Evolutionary conservation across 2,888 invertebrate species (phyloP).

Genomic region (Empis stercorea): DNA sequence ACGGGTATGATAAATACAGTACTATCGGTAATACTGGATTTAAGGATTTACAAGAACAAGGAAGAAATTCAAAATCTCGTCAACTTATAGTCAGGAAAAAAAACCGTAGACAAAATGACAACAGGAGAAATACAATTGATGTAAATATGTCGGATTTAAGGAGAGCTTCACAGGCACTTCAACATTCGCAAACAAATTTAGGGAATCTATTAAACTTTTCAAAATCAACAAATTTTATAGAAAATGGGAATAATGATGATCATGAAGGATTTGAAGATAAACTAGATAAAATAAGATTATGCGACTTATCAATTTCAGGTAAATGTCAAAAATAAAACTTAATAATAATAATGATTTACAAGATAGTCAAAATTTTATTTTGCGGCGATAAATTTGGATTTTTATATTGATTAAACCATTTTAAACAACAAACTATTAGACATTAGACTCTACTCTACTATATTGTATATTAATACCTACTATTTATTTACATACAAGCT

Average conservation of each 20-base stretch:
- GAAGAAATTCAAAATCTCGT: background rate
- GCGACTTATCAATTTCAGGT: conserved; percentile 11
- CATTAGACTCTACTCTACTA: too few relatives aligned
- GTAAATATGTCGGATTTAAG: conserved; percentile 13
- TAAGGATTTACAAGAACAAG: conserved; percentile 3
- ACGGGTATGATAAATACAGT: conserved; percentile 8
- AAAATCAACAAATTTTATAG: conserved; percentile 12
- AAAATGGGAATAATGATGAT: conserved; percentile 4
- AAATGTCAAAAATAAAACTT: too few relatives aligned
- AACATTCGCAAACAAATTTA: background rate
- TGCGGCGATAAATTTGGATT: too few relatives aligned
- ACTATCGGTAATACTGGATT: conserved; percentile 8
- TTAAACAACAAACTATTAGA: too few relatives aligned
- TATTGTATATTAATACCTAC: too few relatives aligned
- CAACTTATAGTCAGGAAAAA: conserved; percentile 10
- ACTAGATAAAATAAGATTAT: conserved; percentile 1
- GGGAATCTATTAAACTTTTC: conserved; percentile 5
- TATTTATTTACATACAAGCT: too few relatives aligned
- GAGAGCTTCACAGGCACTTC: conserved; percentile 8
- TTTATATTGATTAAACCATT: too few relatives aligned
- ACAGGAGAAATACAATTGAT: conserved; percentile 16
- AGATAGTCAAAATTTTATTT: too few relatives aligned
- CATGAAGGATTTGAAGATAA: conserved; percentile 1
- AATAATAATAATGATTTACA: too few relatives aligned
- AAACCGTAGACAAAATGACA: conserved; percentile 7